phyloP scores from a whole-genome alignment of 1,140 invertebrate species.

The Colletes latitarsis region DNA sequence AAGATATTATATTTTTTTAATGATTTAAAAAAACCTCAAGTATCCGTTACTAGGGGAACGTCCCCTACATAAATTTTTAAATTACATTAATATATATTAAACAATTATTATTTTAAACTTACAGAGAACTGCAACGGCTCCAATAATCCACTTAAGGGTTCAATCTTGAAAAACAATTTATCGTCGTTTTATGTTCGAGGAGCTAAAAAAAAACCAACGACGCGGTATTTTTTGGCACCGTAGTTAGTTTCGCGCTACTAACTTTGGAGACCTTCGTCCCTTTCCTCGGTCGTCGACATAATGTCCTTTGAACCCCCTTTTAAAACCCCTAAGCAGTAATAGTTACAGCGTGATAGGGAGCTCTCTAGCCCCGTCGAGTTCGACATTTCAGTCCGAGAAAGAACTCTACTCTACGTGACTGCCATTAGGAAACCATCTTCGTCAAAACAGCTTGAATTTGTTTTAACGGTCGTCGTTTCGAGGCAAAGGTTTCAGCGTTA shows the following conservation, averaged over 20 bases:
- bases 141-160: no score
- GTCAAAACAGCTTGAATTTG: constrained; percentile 12
- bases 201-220: background rate
- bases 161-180: no score
- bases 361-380: constrained; percentile 52
- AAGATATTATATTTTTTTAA: no score
- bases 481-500: background rate
- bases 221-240: background rate
- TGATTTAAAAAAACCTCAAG: no score
- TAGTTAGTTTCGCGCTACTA: constrained; percentile 22
- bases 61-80: no score
- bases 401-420: constrained; percentile 50
- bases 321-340: constrained; percentile 64
- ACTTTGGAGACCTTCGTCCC: constrained; percentile 42
- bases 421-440: constrained; percentile 39
- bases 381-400: constrained; percentile 51
- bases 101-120: no score
- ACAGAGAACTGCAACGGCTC: no score
- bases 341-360: constrained; percentile 58
- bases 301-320: constrained; percentile 60
- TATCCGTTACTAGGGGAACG: no score
- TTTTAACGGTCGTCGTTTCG: background rate
- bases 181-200: background rate
- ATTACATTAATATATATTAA: no score
- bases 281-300: constrained; percentile 43